A percentile compares a stretch with the other conserved stretches of the same genome.
Conservation (phyloP, 1,140 invertebrate species). For the Drosophila athabasca region DNA sequence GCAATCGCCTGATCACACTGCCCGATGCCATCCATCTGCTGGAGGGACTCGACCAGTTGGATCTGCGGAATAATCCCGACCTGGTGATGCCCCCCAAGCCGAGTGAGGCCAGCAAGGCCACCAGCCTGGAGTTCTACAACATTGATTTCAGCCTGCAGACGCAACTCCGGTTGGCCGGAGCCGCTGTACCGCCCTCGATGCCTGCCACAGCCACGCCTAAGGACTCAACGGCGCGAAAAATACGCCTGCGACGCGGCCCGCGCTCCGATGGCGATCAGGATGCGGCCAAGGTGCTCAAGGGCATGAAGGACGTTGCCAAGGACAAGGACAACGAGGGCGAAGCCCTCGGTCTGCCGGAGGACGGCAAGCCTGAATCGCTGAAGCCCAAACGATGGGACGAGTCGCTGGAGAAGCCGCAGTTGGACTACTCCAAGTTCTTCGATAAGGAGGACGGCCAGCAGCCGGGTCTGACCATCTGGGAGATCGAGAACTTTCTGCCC, state of each 20-base stretch:
- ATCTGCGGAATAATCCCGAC: slow-evolving; percentile 97
- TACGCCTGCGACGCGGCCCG: slow-evolving; percentile 90
- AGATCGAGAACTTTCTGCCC: slow-evolving; percentile 99
- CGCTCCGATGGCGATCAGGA: slow-evolving; percentile 90
- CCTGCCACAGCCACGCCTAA: slow-evolving; percentile 86
- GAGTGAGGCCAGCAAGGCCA: slow-evolving; percentile 89
- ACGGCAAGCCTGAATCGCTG: slow-evolving; percentile 65
- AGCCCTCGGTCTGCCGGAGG: slow-evolving; percentile 9
- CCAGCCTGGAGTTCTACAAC: slow-evolving; percentile 98
- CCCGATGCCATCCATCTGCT: slow-evolving; percentile 98
- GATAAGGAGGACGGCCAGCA: slow-evolving; percentile 98
- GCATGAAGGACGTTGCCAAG: slow-evolving; percentile 99
- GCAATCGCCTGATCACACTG: slow-evolving; percentile 97
- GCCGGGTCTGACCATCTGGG: slow-evolving; percentile 95
- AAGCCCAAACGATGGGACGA: slow-evolving; percentile 97
- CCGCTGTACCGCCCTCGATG: slow-evolving; percentile 90
- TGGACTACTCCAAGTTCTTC: slow-evolving; percentile 99
- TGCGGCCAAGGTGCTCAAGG: slow-evolving; percentile 97
- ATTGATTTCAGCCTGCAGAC: slow-evolving; percentile 99
- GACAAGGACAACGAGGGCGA: slow-evolving; percentile 82
- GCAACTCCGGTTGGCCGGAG: slow-evolving; percentile 96
- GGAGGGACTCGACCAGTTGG: slow-evolving; percentile 94
- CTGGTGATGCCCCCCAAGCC: slow-evolving; percentile 99
- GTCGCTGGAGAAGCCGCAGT: slow-evolving; percentile 95
- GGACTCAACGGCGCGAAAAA: slow-evolving; percentile 97